phyloP scores from a whole-genome alignment of 2,888 invertebrate species.

The Campoplex capitator region DNA sequence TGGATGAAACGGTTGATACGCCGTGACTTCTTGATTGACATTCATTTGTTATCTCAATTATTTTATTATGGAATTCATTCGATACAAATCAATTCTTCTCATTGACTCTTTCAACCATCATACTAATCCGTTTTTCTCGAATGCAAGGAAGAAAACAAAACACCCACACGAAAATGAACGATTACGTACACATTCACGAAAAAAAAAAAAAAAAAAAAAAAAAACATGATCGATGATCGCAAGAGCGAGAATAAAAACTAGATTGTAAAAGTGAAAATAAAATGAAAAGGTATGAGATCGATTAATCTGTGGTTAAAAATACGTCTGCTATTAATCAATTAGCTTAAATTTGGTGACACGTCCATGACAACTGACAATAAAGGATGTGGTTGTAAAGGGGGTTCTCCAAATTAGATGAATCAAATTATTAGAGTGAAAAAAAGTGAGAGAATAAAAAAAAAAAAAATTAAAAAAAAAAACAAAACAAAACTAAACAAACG shows the following conservation, averaged over 20 bases:
- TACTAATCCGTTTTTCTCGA: slow-evolving; percentile 17
- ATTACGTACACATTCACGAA: neutral
- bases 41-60: neutral
- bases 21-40: neutral
- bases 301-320: slow-evolving; percentile 49
- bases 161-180: slow-evolving; percentile 11
- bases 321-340: slow-evolving; percentile 63
- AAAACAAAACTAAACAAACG: neutral
- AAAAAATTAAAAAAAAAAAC: neutral
- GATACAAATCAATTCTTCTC: neutral
- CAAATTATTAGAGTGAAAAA: slow-evolving; percentile 58
- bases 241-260: slow-evolving; percentile 28
- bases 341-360: slow-evolving; percentile 74
- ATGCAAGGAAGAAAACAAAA: neutral
- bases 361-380: slow-evolving; percentile 82
- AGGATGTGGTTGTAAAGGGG: slow-evolving; percentile 75
- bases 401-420: slow-evolving; percentile 65
- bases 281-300: slow-evolving; percentile 31
- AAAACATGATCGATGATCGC: slow-evolving; percentile 27
- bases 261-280: slow-evolving; percentile 34
- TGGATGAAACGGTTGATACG: neutral
- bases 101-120: neutral
- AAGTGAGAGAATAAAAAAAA: slow-evolving; percentile 35
- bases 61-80: neutral
- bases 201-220: slow-evolving; percentile 7